Evolutionary conservation across 1,140 invertebrate species (phyloP).

Genomic region (Chironomus striatipennis): DNA sequence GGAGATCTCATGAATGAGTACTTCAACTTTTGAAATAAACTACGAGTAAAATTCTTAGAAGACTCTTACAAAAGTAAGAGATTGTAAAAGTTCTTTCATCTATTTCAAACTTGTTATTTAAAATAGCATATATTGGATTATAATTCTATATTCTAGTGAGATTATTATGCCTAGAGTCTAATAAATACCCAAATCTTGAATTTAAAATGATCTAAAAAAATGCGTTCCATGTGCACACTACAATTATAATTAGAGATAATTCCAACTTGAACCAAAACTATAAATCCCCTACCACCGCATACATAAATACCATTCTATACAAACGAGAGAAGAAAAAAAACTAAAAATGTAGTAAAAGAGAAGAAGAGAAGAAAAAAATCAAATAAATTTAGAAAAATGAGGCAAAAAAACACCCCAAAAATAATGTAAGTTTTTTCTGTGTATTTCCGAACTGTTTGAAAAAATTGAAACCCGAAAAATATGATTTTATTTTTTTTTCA

Average conservation of each 20-base stretch:
- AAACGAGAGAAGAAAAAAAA: neutral
- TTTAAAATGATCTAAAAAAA: too few species aligned
- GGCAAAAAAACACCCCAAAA: constrained; percentile 16
- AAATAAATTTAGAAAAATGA: constrained; percentile 22
- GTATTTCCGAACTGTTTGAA: constrained; percentile 13
- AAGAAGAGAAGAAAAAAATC: constrained; percentile 18
- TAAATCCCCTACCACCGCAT: constrained; percentile 14
- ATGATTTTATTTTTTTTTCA: constrained; percentile 17
- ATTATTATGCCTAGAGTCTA: too few species aligned
- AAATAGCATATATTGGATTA: too few species aligned
- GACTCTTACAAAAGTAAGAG: too few species aligned
- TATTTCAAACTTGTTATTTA: too few species aligned
- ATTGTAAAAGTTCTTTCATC: too few species aligned
- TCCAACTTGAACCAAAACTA: neutral
- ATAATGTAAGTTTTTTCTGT: constrained; percentile 23
- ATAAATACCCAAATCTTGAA: too few species aligned
- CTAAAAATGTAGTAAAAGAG: constrained; percentile 9
- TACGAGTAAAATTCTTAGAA: too few species aligned
- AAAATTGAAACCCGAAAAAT: constrained; percentile 19
- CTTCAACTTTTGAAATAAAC: too few species aligned
- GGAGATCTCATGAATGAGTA: too few species aligned
- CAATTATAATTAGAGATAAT: neutral
- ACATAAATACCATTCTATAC: neutral
- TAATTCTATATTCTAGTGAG: too few species aligned
- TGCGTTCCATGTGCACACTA: neutral